These are phyloP conservation scores for Clarias laeviceps DNA, from an alignment of 2,797 vertebrate genomes.

Conservation along the genomic window DNA sequence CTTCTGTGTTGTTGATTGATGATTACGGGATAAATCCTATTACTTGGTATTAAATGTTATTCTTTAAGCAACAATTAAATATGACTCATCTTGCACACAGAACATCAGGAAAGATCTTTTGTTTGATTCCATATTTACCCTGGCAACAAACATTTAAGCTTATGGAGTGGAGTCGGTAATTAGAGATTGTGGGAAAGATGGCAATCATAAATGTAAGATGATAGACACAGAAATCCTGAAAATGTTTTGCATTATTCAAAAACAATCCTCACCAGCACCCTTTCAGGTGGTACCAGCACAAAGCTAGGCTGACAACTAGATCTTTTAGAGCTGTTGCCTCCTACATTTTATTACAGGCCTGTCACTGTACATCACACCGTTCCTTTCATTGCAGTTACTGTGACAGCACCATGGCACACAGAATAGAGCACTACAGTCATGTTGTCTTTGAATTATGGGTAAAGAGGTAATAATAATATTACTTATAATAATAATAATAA, in stretches of 20 bases:
- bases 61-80: neutral
- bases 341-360: conserved; percentile 8
- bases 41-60: neutral
- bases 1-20: neutral
- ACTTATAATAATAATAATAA: neutral
- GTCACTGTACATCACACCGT: neutral
- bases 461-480: neutral
- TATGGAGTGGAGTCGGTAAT: neutral
- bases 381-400: neutral
- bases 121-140: neutral
- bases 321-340: neutral
- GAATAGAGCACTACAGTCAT: neutral
- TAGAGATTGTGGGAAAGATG: conserved; percentile 1
- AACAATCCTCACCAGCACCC: neutral
- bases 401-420: neutral
- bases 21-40: neutral
- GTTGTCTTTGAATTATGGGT: neutral
- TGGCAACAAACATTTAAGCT: neutral
- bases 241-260: neutral
- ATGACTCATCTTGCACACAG: neutral
- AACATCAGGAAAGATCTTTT: neutral
- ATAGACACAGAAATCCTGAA: neutral
- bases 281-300: neutral
- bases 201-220: neutral
- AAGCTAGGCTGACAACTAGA: neutral